These are phyloP conservation scores for Tanytarsus gracilentus DNA, from an alignment of 2,888 invertebrate genomes.

Conservation along the genomic window DNA sequence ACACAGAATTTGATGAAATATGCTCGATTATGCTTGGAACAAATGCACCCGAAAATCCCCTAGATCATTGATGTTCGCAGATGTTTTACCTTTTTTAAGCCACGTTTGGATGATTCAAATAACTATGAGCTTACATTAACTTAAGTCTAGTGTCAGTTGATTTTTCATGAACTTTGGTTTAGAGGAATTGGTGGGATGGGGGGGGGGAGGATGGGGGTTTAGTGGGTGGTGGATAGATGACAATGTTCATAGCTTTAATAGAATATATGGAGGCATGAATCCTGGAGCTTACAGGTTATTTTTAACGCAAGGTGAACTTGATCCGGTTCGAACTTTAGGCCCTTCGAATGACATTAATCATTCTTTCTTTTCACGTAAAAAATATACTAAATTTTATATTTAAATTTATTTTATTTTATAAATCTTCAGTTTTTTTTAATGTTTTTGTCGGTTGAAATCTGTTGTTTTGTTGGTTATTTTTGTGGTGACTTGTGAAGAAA, in stretches of 20 bases:
- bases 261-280: neutral
- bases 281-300: constrained; percentile 11
- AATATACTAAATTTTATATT: too few relatives aligned
- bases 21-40: constrained; percentile 1
- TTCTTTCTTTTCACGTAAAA: too few relatives aligned
- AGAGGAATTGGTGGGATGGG: neutral
- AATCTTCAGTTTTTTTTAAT: too few relatives aligned
- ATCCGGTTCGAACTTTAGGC: constrained; percentile 13
- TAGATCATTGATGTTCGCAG: constrained; percentile 7
- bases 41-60: constrained; percentile 4
- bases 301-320: constrained; percentile 19
- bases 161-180: neutral
- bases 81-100: constrained; percentile 21
- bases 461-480: too few relatives aligned
- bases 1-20: constrained; percentile 12
- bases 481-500: too few relatives aligned
- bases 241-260: neutral
- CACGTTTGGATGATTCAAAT: neutral
- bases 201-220: too few relatives aligned
- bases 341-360: constrained; percentile 12
- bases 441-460: too few relatives aligned
- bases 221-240: neutral
- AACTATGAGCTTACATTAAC: neutral
- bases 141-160: neutral
- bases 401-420: too few relatives aligned